Base-by-base conservation (phyloP, 2,113 vertebrate genomes). In the Entosphenus tridentatus region DNA sequence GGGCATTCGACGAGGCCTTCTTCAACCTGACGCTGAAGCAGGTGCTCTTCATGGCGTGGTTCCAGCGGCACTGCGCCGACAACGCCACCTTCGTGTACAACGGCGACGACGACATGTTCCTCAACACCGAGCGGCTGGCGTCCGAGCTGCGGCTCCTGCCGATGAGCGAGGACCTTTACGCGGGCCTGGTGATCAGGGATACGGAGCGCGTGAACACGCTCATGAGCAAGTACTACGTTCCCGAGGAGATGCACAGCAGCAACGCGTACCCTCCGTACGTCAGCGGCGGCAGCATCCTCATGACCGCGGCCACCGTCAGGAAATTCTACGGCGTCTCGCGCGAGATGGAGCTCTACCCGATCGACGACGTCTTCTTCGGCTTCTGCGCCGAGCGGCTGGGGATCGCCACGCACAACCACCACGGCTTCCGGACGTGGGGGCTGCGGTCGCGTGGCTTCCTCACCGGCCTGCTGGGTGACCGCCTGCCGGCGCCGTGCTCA, bases 1-100 rank as follows among this genome's bases (percentile, higher is more conserved):
- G 88, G 87, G 76, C 79, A 67, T 91, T 92, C 57, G 56, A 2
- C 0, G 88, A 92, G 74, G 72, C 80, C 1, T 92, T 90, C 80
- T 88, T 81, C 77, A 95, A 93, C 78, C 83, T 93, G 69, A 90
- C 86, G 0, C 75, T 90, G 70, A 91, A 88, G 67, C 88, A 90
- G 76, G 71, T 84, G 1, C 80, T 89, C 2, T 88, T 93, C 14
- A 71, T 88, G 1, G 6, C 77, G 65, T 93, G 88, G 89, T 76
- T 85, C 78, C 71, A 75, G 8, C 57, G 69, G 0, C 73, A 57
- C 71, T 89, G 88, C 67, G 74, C 81, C 0, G 73, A 67, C 0
- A 67, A 78, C 0, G 79, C 72, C 69, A 80, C 69, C 71, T 92
- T 90, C 68, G 0, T 85, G 62, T 77, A 88, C 14, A 89, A 87